These are phyloP conservation scores for Stictocephala bisonia DNA, from an alignment of 2,888 invertebrate species.

Conservation along the genomic window DNA sequence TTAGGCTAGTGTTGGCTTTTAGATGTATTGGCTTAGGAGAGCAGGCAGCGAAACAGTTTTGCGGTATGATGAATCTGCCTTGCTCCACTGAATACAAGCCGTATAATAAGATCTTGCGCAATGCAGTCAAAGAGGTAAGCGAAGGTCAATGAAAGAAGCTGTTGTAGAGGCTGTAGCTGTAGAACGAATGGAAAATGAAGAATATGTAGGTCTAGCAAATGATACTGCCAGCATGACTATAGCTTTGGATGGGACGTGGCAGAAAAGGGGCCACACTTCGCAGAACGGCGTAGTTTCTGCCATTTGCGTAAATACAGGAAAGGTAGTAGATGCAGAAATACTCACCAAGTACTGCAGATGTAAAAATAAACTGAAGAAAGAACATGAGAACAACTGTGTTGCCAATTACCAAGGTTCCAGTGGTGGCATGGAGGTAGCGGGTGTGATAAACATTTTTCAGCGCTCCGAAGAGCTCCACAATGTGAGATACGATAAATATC, in stretches of 20 bases:
- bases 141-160: background rate
- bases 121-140: too few species aligned
- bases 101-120: background rate
- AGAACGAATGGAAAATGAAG: background rate
- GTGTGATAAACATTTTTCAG: too few species aligned
- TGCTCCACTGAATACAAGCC: constrained; percentile 5
- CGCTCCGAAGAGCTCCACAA: too few species aligned
- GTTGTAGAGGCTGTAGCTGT: background rate
- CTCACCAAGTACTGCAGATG: background rate
- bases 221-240: background rate
- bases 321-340: background rate
- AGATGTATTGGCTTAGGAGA: too few species aligned
- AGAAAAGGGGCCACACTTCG: constrained; percentile 3
- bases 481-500: too few species aligned
- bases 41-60: too few species aligned
- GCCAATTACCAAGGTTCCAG: too few species aligned
- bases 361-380: background rate
- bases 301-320: background rate
- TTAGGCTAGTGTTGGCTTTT: too few species aligned
- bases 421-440: too few species aligned
- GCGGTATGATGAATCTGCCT: background rate
- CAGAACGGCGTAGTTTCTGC: background rate
- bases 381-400: background rate
- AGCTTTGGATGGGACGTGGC: background rate
- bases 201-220: too few species aligned